Base-by-base conservation (phyloP, 2,888 invertebrate species). In the Lycophotia porphyrea region DNA sequence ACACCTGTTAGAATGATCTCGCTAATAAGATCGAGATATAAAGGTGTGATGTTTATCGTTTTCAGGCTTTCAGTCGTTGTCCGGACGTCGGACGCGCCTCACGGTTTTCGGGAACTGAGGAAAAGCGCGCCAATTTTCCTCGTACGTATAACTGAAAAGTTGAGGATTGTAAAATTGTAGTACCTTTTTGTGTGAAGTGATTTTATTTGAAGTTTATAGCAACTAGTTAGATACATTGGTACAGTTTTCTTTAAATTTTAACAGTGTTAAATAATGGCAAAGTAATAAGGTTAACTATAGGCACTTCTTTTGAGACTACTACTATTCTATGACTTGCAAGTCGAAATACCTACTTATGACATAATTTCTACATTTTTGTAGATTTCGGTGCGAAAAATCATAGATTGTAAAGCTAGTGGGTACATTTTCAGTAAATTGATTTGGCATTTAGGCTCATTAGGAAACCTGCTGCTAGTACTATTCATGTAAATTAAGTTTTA, bases 21-120 rank as follows among this genome's bases (percentile, higher is more conserved):
- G 85, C 85, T 83, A 83, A 83, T 85, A 78, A 78, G 71, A 74
- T 74, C 58, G 65, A 61, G 85, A 81, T 74, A 80, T 63, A 49
- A 60, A 77, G 73, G 82, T 84, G 76, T 70, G 74, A 78, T 80
- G 75, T 88, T 83, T 77, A 80, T 79, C 78, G 67, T 90, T 93
- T 93, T 94, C 93, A 92, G 92, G 88, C 86, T 90, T 91, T 92
- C 92, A 94, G 94, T 94, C 86, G 81, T 76, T 77, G 76, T 79
- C 78, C 81, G 90, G 74, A 65, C 90, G 91, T 73, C 88, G 90
- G 84, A 76, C 90, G 91, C 60, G 90, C 84, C 77, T 87, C 89
- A 93, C 93, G 93, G 84, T 88, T 91, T 88, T 85, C 88, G 77
- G 71, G 74, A 67, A 70, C 76, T 70, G 78, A 65, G 67, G 87